Percentiles rank a stretch among this genome's conserved stretches.
phyloP scores from a whole-genome alignment of 2,888 invertebrate genomes.

The Leucoma salicis region DNA sequence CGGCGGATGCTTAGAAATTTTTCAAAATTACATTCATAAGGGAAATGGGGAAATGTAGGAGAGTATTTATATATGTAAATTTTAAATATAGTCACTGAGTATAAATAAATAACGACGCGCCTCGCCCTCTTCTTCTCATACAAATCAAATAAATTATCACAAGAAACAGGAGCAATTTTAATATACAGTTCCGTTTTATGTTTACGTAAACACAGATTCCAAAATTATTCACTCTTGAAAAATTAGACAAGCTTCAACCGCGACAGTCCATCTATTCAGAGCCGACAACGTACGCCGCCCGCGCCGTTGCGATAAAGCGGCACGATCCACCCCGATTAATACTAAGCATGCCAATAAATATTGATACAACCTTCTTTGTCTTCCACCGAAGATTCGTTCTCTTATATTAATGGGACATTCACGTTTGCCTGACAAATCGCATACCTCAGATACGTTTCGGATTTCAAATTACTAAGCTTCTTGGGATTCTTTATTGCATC shows the following conservation, averaged over 20 bases:
- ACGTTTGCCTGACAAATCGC: conserved; percentile 71
- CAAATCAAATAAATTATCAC: neutral
- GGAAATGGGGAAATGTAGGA: no score
- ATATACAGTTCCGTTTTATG: no score
- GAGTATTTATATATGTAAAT: no score
- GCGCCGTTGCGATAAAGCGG: conserved; percentile 58
- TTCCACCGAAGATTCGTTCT: conserved; percentile 71
- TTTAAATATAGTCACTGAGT: no score
- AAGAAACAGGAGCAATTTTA: neutral
- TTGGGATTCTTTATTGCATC: conserved; percentile 26
- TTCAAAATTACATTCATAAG: no score
- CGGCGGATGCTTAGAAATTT: no score
- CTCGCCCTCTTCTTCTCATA: no score
- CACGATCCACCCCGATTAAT: conserved; percentile 76
- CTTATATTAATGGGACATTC: conserved; percentile 74
- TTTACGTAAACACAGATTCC: conserved; percentile 12
- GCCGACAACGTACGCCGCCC: conserved; percentile 44
- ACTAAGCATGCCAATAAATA: conserved; percentile 81
- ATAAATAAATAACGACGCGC: no score
- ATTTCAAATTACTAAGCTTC: conserved; percentile 31
- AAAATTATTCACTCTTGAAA: conserved; percentile 65
- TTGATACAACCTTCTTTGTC: conserved; percentile 78
- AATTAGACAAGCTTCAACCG: conserved; percentile 64
- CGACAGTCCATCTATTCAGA: conserved; percentile 71
- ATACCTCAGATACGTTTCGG: conserved; percentile 42